phyloP scores from a whole-genome alignment of 2,797 vertebrate genomes.

The Saxicola maurus region DNA sequence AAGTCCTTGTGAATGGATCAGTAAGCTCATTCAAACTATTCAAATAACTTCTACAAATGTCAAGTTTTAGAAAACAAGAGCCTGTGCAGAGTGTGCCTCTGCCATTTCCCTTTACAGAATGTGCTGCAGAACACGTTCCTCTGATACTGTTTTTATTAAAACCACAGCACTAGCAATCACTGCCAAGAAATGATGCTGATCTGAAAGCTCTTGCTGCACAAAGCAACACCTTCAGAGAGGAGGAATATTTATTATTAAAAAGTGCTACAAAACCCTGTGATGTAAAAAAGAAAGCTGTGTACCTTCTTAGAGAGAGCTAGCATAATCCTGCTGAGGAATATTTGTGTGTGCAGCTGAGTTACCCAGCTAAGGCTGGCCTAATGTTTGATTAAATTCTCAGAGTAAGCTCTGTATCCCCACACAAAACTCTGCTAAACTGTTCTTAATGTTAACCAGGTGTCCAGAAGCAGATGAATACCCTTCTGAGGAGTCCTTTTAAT shows the following conservation, averaged over 20 bases:
- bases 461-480: constrained; percentile 3
- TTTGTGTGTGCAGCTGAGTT: not conserved
- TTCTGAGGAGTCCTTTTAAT: constrained; percentile 14
- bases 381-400: constrained; percentile 45
- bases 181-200: not conserved
- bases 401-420: not conserved
- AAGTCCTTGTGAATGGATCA: constrained; percentile 9
- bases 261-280: not conserved
- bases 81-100: not conserved
- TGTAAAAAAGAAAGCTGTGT: not conserved
- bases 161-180: not conserved
- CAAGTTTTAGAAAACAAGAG: constrained; percentile 7
- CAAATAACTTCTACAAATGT: constrained; percentile 36
- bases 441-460: constrained; percentile 44
- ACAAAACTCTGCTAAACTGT: constrained; percentile 12
- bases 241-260: not conserved
- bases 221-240: not conserved
- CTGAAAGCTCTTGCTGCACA: not conserved
- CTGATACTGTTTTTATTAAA: constrained; percentile 29
- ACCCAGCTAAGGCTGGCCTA: not conserved
- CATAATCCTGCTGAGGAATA: constrained; percentile 11
- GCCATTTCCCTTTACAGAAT: not conserved
- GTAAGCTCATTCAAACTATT: not conserved
- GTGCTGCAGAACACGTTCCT: not conserved
- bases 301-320: not conserved